Base-by-base conservation (phyloP, 2,113 vertebrate genomes). In the Pterocles burchelli region DNA sequence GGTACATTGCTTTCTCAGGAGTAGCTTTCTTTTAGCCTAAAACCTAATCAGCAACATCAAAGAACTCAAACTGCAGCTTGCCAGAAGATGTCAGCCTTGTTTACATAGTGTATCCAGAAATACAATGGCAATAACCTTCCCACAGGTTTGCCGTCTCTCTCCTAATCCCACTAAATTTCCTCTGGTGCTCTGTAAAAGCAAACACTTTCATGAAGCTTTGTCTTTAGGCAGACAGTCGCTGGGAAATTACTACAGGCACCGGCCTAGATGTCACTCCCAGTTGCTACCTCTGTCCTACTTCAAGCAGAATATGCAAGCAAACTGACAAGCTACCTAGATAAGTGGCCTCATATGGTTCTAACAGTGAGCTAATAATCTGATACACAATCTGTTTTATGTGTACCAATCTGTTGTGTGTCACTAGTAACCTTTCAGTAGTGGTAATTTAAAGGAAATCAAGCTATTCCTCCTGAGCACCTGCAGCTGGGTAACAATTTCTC, bases 1-100 rank as follows among this genome's bases (percentile, higher is more conserved):
- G 31, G 8, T 8, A 3, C 9, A 2, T 6, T 26, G 24, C 45
- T 65, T 16, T 21, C 22, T 76, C 8, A 38, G 26, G 15, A 67
- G 25, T 5, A 7, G 38, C 29, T 33, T 74, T 22, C 7, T 46
- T 63, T 52, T 33, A 75, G 26, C 55, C 25, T 25, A 8, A 54
- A 43, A 82, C 6, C 12, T 26, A 15, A 67, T 24, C 29, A 38
- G 85, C 33, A 20, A 6, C 17, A 19, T 36, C 4, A 43, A 17
- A 72, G 63, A 65, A 61, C 7, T 45, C 38, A 22, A 89, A 52
- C 85, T 87, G 29, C 33, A 13, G 18, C 17, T 67, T 59, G 77
- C 97, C 98, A 97, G 97, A 89, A 98, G 97, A 93, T 98, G 98
- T 97, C 98, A 95, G 96, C 96, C 68, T 98, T 97, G 97, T 89